Evolutionary conservation across 2,888 invertebrate species (phyloP), one percentile per base, ranked within the genome.

Genomic region (Drosophila atripex): DNA sequence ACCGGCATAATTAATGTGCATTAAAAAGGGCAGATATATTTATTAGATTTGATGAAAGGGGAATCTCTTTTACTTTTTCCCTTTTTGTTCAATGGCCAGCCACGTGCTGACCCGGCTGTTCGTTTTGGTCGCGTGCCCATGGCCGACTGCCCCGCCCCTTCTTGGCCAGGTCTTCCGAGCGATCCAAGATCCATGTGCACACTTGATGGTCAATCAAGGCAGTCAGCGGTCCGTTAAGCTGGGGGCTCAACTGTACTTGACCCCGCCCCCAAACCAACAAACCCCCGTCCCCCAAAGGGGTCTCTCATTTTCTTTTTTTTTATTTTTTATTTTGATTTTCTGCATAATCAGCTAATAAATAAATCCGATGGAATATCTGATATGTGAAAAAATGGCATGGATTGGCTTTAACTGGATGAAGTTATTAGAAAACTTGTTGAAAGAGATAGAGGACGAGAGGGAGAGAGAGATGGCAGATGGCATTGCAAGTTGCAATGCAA

Each of bases 1-100:
- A 18, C 39, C 58, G 52, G 69, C 78, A 77, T 83, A 86, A 87
- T 87, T 84, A 87, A 86, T 77, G 82, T 80, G 74, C 71, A 80
- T 63, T 46, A 55, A 53, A 63, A 64, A 53, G 47, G 6, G 39
- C 46, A 84, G 55, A 41, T 41, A 18, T 41, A 41, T 41, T 41
- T 41, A 41, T 41, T 41, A 41, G 18, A 41, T 41, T 18, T 18
- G 39, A 41, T 18, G 39, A 41, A 41, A 41, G 39, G 39, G 39
- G 39, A 16, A 18, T 41, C 39, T 58, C 11, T 28, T 8, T 41
- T 12, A 28, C 9, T 28, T 28, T 9, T 28, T 2, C 28, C 28
- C 9, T 5, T 35, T 43, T 46, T 45, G 21, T 23, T 55, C 45
- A 47, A 46, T 38, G 35, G 8, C 35, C n/a, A n/a, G 43, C 43